Base-by-base conservation (phyloP, 2,113 vertebrate genomes). In the Mormyrus lacerda region DNA sequence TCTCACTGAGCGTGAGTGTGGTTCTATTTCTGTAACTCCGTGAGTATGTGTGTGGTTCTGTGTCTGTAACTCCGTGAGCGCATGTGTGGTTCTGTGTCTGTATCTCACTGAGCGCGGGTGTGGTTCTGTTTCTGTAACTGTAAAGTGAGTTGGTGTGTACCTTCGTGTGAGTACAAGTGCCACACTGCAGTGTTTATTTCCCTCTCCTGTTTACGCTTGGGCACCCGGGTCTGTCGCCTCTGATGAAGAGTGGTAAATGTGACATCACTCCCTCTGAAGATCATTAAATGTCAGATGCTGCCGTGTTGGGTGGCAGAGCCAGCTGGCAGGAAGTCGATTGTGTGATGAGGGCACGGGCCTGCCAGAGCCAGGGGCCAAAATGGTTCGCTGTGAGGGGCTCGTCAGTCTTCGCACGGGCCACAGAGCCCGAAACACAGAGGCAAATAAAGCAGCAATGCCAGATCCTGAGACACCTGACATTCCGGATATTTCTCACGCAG, bases 271-370 rank as follows among this genome's bases (percentile, higher is more conserved):
- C n/a, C 0, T 96, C 91, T 95, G 95, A 96, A 96, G 95, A 97
- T 96, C 96, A 96, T 96, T 97, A 97, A 97, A 96, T 96, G 96
- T 96, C 96, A 96, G 92, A 93, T 93, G 93, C 93, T 94, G 94
- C 94, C 94, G 94, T 92, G 92, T 94, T 94, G 95, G 95, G 95
- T 94, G 95, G 95, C 93, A 94, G 95, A 96, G 94, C 93, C 94
- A 55, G 93, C 94, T 96, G 95, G 95, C 96, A 95, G 95, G 94
- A 96, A 96, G 95, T 96, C 96, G 96, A 96, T 96, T 95, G 94
- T 93, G 93, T 92, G 94, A 92, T 92, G 92, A 91, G 84, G 87
- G 91, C 91, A 89, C 91, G 89, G 92, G 93, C 17, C 90, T 87
- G 85, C 85, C 92, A 91, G 91, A 93, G 89, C 0, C 0, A 93